Conservation (phyloP, 2,888 invertebrate species). For the Pyrrhosoma nymphula region DNA sequence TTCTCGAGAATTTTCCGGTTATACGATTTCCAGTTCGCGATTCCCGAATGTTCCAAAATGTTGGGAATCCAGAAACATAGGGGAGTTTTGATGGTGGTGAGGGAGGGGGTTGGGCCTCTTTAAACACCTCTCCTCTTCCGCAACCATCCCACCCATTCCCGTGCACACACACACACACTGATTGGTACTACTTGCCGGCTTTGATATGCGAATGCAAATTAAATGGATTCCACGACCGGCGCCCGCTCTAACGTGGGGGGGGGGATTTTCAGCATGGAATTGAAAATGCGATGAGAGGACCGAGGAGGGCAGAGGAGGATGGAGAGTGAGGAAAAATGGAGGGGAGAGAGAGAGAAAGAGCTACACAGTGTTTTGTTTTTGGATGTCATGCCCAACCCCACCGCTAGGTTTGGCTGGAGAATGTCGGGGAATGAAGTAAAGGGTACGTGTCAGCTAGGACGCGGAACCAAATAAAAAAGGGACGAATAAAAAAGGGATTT, state of each 20-base stretch:
- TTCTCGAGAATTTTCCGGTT: too few species aligned
- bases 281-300: not conserved
- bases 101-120: not conserved
- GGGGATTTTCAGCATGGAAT: constrained; percentile 2
- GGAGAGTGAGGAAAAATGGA: not conserved
- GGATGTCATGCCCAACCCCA: not conserved
- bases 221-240: constrained; percentile 20
- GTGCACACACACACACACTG: not conserved
- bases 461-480: not conserved
- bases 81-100: not conserved
- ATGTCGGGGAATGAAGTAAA: not conserved
- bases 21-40: too few species aligned
- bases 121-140: not conserved
- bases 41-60: too few species aligned
- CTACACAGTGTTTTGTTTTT: not conserved
- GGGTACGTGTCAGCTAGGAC: not conserved
- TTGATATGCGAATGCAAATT: constrained; percentile 36
- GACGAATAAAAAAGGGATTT: not conserved
- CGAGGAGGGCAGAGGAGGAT: not conserved
- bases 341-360: not conserved
- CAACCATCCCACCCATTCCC: not conserved
- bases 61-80: not conserved
- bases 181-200: constrained; percentile 26
- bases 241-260: not conserved
- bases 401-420: not conserved